Evolutionary conservation across 53 echinoderm and acorn worm species (phyloP), one percentile per base, ranked within the genome.

Genomic region (Zoroaster sp.): DNA sequence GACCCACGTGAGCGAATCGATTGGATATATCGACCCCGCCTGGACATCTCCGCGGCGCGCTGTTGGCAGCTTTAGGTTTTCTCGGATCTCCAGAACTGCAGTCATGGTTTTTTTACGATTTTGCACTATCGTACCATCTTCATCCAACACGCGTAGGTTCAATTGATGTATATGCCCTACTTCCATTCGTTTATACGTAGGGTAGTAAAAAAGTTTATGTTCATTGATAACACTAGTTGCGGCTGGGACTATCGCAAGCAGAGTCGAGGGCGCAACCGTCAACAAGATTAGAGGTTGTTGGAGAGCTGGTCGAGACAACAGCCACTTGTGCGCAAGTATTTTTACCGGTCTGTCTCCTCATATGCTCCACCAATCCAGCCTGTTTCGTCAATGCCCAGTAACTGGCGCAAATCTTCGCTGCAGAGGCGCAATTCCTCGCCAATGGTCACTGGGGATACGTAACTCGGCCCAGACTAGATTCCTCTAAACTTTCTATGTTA

Each of bases 201-300:
- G 63, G 63, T 45, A 45, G 75, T 47, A 30, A n/a, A n/a, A n/a
- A n/a, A n/a, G n/a, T n/a, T n/a, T n/a, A n/a, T n/a, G n/a, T n/a
- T n/a, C n/a, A n/a, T n/a, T n/a, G n/a, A n/a, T n/a, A n/a, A n/a
- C n/a, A n/a, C n/a, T n/a, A n/a, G n/a, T n/a, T n/a, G n/a, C n/a
- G n/a, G n/a, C n/a, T n/a, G n/a, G n/a, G n/a, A n/a, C n/a, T n/a
- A n/a, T n/a, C n/a, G n/a, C n/a, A n/a, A n/a, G n/a, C n/a, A n/a
- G n/a, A n/a, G n/a, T n/a, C n/a, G n/a, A n/a, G n/a, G n/a, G n/a
- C n/a, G n/a, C n/a, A n/a, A n/a, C 77, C 77, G 53, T 77, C 77
- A 53, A 77, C 34, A 35, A 51, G 17, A 53, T 77, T 77, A 53
- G 77, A 77, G 54, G 14, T 53, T 31, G 77, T 51, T 77, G 77